Percentiles rank a stretch among this genome's conserved stretches.
Evolutionary conservation across 1,140 invertebrate species (phyloP).

Genomic region (Tetramorium simillimum): DNA sequence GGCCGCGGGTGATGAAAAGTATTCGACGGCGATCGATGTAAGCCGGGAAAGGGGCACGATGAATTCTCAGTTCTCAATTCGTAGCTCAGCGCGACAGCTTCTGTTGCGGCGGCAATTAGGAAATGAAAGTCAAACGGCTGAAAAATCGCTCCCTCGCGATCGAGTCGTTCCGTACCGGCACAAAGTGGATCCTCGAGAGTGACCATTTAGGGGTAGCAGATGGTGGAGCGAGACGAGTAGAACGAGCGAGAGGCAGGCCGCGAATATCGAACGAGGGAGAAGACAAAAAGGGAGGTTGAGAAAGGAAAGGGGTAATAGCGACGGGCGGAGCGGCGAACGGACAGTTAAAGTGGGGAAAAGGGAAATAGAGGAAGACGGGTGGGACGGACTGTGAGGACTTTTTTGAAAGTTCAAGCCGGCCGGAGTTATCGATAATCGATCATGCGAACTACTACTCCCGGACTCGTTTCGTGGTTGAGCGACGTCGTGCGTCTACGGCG

Average conservation of each 20-base stretch:
- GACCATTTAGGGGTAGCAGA: conserved; percentile 48
- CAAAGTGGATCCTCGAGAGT: conserved; percentile 37
- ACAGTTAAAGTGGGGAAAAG: conserved; percentile 54
- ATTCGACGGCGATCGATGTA: conserved; percentile 24
- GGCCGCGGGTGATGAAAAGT: conserved; percentile 18
- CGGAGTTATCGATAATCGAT: conserved; percentile 61
- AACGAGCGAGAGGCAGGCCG: background rate
- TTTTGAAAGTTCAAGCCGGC: conserved; percentile 41
- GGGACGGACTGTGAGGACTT: conserved; percentile 24
- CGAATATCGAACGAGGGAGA: conserved; percentile 39
- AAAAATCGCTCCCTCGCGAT: conserved; percentile 48
- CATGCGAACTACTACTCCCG: conserved; percentile 44
- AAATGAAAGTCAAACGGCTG: conserved; percentile 58
- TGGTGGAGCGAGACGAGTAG: background rate
- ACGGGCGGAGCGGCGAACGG: background rate
- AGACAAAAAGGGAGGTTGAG: conserved; percentile 47
- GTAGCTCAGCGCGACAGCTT: conserved; percentile 30
- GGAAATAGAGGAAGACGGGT: conserved; percentile 28
- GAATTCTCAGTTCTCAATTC: conserved; percentile 32
- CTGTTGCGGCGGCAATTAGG: conserved; percentile 46
- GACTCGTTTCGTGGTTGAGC: conserved; percentile 58
- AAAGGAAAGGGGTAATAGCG: conserved; percentile 45
- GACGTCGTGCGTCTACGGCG: conserved; percentile 53
- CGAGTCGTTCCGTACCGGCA: conserved; percentile 34
- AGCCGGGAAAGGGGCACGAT: background rate